These are phyloP conservation scores for Meiosimyza decipiens DNA, from an alignment of 2,888 invertebrate genomes.

Conservation along the genomic window DNA sequence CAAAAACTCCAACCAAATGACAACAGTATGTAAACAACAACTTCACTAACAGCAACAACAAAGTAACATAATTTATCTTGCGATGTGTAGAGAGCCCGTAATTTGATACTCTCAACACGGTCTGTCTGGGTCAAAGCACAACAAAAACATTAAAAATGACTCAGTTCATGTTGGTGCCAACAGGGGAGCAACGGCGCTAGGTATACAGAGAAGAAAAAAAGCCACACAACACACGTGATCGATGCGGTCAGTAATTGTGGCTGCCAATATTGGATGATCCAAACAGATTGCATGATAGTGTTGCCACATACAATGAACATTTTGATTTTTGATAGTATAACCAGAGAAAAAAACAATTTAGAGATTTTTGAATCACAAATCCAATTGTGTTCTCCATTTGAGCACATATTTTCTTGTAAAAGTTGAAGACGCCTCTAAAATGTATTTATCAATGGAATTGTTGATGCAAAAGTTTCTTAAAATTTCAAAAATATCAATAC, in stretches of 20 bases:
- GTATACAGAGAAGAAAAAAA: background rate
- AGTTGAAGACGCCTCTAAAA: too few species aligned
- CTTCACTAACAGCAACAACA: conserved; percentile 34
- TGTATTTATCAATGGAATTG: too few species aligned
- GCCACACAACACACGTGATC: too few species aligned
- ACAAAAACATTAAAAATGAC: conserved; percentile 28
- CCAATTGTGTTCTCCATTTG: too few species aligned
- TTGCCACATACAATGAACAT: background rate
- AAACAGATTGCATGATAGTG: conserved; percentile 12
- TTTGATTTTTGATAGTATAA: conserved; percentile 1
- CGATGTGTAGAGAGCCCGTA: conserved; percentile 8
- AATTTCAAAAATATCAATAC: too few species aligned
- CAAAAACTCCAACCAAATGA: conserved; percentile 16
- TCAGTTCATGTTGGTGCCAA: conserved; percentile 8
- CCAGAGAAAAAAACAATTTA: too few species aligned
- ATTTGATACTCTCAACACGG: conserved; percentile 15
- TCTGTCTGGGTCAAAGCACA: conserved; percentile 1
- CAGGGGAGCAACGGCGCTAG: background rate
- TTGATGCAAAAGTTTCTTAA: too few species aligned
- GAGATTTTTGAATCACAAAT: too few species aligned
- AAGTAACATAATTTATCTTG: conserved; percentile 42
- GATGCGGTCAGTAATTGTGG: too few species aligned
- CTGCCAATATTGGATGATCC: too few species aligned
- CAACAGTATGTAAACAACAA: conserved; percentile 25
- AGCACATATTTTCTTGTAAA: too few species aligned